phyloP scores from a whole-genome alignment of 2,888 invertebrate genomes.

The Pseudococcus viburni region DNA sequence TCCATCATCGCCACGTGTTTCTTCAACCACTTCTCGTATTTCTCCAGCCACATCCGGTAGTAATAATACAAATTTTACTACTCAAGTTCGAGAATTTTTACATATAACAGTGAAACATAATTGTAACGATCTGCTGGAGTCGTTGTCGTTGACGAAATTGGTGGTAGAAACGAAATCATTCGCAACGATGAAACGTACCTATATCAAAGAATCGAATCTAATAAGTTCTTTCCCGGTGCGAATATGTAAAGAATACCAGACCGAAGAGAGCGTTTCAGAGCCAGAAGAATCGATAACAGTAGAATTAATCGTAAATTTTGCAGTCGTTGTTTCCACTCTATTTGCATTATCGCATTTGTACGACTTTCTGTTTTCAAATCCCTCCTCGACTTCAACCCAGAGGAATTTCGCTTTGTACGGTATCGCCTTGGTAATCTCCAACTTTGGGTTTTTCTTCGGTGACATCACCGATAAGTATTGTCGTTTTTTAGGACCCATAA shows the following conservation, averaged over 20 bases:
- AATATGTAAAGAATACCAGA: slow-evolving; percentile 8
- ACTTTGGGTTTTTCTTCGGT: slow-evolving; percentile 69
- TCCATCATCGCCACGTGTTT: no score
- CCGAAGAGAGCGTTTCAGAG: not conserved
- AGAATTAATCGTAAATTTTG: slow-evolving; percentile 71
- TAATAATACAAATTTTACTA: not conserved
- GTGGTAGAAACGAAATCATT: not conserved
- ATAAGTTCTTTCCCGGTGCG: not conserved
- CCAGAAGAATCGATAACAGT: not conserved
- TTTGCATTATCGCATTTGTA: slow-evolving; percentile 72
- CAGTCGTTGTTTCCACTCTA: slow-evolving; percentile 72
- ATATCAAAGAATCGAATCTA: not conserved
- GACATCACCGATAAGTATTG: slow-evolving; percentile 71
- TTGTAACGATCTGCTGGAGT: not conserved
- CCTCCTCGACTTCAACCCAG: slow-evolving; percentile 73
- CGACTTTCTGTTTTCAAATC: slow-evolving; percentile 71
- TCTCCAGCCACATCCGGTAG: not conserved
- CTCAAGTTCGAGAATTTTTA: slow-evolving; percentile 10
- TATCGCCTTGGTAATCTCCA: slow-evolving; percentile 71
- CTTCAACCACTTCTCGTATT: no score
- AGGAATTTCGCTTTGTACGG: slow-evolving; percentile 74
- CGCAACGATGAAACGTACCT: not conserved
- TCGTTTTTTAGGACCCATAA: slow-evolving; percentile 71
- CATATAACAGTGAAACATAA: not conserved
- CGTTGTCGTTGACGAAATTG: not conserved